phyloP scores from a whole-genome alignment of 2,113 vertebrate species.

The Ursus arctos region DNA sequence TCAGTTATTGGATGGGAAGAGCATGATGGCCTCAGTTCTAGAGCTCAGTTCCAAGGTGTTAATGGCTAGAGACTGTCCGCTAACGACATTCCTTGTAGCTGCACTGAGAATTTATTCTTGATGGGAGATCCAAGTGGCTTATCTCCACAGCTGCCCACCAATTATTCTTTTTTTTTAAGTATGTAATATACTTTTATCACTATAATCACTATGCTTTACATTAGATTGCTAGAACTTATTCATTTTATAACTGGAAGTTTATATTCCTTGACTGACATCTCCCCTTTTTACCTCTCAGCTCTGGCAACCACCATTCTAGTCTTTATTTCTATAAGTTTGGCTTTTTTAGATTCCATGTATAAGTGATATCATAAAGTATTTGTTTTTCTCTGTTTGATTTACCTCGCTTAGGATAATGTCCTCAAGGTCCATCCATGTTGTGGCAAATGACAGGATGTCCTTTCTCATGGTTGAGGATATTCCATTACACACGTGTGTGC shows the following conservation, averaged over 20 bases:
- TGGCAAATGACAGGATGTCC: neutral
- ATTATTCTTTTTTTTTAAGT: neutral
- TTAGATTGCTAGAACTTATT: neutral
- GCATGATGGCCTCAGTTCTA: neutral
- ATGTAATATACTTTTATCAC: neutral
- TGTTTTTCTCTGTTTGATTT: neutral
- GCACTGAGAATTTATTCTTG: neutral
- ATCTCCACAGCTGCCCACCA: neutral
- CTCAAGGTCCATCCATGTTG: neutral
- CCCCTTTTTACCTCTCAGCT: neutral
- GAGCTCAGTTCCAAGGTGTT: neutral
- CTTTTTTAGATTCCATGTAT: neutral
- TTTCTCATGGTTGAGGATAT: neutral
- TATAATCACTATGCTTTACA: neutral
- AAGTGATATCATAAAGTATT: neutral
- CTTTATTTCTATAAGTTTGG: neutral
- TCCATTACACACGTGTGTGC: neutral
- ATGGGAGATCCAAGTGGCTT: neutral
- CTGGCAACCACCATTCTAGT: neutral
- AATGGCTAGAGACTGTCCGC: neutral
- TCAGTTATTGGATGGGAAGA: neutral
- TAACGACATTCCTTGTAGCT: neutral
- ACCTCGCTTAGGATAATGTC: neutral
- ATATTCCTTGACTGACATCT: neutral
- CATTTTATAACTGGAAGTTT: neutral